These are phyloP conservation scores for Ammospiza nelsoni DNA, from an alignment of 2,113 vertebrate genomes.

Conservation along the genomic window DNA sequence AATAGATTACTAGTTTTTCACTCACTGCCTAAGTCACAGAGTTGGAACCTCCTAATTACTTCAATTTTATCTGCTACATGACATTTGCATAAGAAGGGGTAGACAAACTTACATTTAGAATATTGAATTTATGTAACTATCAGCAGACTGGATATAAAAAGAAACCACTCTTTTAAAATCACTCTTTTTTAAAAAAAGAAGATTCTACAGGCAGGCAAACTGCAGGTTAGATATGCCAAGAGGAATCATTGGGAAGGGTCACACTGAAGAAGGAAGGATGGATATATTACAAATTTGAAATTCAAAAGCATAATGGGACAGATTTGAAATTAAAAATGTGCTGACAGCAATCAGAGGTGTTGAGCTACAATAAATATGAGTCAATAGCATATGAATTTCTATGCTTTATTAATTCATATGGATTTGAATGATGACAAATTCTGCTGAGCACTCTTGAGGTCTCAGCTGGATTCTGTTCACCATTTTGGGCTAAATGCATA, in stretches of 20 bases:
- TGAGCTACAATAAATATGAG: background rate
- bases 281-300: background rate
- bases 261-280: background rate
- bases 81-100: constrained; percentile 11
- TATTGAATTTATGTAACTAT: constrained; percentile 34
- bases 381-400: background rate
- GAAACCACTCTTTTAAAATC: constrained; percentile 8
- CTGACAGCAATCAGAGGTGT: background rate
- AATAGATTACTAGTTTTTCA: background rate
- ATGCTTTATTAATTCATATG: background rate
- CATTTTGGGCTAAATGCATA: background rate
- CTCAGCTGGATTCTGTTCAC: background rate
- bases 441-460: background rate
- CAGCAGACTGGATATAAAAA: constrained; percentile 53
- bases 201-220: background rate
- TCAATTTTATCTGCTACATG: background rate
- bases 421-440: background rate
- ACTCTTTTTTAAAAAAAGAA: background rate
- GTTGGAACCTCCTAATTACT: background rate
- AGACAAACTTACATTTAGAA: constrained; percentile 28
- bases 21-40: background rate
- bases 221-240: background rate
- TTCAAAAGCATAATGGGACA: background rate
- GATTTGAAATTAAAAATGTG: background rate
- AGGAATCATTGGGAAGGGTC: background rate